Percentiles rank a stretch among this genome's conserved stretches.
Evolutionary conservation across 2,797 vertebrate genomes (phyloP).

Genomic region (Aulostomus chinensis): DNA sequence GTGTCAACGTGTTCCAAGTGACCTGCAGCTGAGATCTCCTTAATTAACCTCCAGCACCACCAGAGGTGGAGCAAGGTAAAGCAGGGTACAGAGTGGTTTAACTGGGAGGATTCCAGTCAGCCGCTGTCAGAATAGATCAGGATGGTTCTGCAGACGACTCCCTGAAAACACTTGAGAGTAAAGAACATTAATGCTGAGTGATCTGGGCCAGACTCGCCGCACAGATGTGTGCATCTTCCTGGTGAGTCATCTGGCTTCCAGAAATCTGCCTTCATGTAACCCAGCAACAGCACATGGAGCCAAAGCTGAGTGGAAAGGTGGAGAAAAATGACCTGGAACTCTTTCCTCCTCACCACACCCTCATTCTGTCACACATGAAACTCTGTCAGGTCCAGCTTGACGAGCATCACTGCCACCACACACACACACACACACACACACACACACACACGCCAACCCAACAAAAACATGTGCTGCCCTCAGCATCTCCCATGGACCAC

Average conservation of each 20-base stretch:
- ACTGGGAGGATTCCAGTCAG: conserved; percentile 5
- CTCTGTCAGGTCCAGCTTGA: conserved; percentile 40
- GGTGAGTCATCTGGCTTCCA: conserved; percentile 18
- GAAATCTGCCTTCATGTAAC: conserved; percentile 25
- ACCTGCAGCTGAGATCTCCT: neutral
- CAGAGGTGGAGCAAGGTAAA: neutral
- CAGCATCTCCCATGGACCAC: conserved; percentile 25
- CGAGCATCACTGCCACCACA: too few species aligned
- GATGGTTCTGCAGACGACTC: neutral
- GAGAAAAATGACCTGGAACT: conserved; percentile 4
- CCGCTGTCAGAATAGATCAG: neutral
- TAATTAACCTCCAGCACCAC: neutral
- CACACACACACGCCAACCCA: too few species aligned
- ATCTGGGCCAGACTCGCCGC: conserved; percentile 2
- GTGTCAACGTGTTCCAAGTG: too few species aligned
- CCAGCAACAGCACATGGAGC: conserved; percentile 18
- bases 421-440: too few species aligned
- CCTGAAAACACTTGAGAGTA: neutral
- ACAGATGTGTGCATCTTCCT: conserved; percentile 1
- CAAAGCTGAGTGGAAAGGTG: neutral
- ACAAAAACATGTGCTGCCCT: conserved; percentile 23
- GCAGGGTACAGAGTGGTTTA: neutral
- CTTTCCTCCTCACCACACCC: conserved; percentile 20
- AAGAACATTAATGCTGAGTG: conserved; percentile 10
- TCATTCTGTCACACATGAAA: conserved; percentile 58